These are phyloP conservation scores for human (Homo sapiens) DNA, from an alignment of 2,113 vertebrate genomes.

Conservation along the genomic window GRCh38 chrX:50009001-50009500, in stretches of 20 bases:
- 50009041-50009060: conserved; percentile 57
- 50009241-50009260: not conserved
- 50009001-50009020: conserved; percentile 80
- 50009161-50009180: not conserved
- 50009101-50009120: not conserved
- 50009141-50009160: not conserved
- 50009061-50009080: not conserved
- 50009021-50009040: conserved; percentile 76
- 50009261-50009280: not conserved
- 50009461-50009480: not conserved
- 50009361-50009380: not conserved
- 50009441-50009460: not conserved
- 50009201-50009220: not conserved
- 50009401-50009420: not conserved
- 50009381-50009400: not conserved
- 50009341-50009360: not conserved
- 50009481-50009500: not conserved
- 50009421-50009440: not conserved
- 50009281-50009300: not conserved
- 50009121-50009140: not conserved
- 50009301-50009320: not conserved
- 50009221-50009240: not conserved
- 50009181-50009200: not conserved
- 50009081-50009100: not conserved
- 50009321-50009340: not conserved